Evolutionary conservation across 2,888 invertebrate genomes (phyloP), one percentile per base, ranked within the genome.

Genomic region (Macropis europaea): DNA sequence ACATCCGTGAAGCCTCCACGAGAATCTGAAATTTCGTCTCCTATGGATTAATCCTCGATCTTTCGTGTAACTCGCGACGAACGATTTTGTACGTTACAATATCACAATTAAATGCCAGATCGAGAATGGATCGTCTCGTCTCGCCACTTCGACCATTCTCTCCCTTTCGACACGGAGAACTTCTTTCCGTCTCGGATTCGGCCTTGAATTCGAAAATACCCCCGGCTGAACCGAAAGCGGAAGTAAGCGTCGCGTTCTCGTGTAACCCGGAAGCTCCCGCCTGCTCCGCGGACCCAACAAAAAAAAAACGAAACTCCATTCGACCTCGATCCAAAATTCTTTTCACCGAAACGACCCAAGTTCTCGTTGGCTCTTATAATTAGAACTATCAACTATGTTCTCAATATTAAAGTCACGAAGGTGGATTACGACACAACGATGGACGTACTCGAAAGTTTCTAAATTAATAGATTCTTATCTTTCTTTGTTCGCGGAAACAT

Each of bases 41-140:
- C 42, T 45, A 56, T 60, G 22, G 59, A 66, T 59, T 50, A 32
- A 38, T 32, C 22, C 30, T 73, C 56, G 57, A 56, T 57, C 36
- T 40, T 66, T 54, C 53, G 38, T 57, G 52, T 61, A 63, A 73
- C 76, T 70, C 77, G 86, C 82, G 84, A 85, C 78, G 77, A 84
- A 83, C 82, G 76, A 77, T 81, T 88, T 89, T 89, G 88, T 89
- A 89, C 88, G 87, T 88, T 87, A 84, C 84, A 85, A 84, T 89
- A 89, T 89, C 89, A 89, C 89, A 89, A 88, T 87, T n/a, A 80
- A 85, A 84, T 84, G 83, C 80, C 83, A 76, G 77, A n/a, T 74
- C 82, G 84, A 86, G 77, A 67, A 82, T 76, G 82, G 81, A 75
- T 82, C 84, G 77, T 80, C 76, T 68, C 60, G 32, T 40, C 6